Conservation (phyloP, 2,113 vertebrate genomes). For the Montifringilla adamsi region DNA sequence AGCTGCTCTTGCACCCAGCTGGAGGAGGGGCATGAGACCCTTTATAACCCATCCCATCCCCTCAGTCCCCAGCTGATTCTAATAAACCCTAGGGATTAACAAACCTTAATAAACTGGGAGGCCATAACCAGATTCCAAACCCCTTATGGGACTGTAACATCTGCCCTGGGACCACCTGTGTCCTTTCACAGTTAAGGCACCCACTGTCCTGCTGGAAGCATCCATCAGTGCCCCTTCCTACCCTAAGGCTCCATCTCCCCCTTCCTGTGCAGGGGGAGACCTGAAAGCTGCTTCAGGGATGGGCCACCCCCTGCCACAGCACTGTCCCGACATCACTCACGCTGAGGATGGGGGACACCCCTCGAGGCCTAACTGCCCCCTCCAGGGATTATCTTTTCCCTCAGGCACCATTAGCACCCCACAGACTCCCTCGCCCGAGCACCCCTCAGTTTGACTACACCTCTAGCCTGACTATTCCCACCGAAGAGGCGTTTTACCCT, state of each 20-base stretch:
- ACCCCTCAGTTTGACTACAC: not conserved
- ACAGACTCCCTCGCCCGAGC: not conserved
- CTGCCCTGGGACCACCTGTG: not conserved
- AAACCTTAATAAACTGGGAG: not conserved
- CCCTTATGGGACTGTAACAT: fast-evolving
- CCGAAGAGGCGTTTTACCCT: not conserved
- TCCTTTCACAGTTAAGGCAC: not conserved
- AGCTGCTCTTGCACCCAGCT: not conserved
- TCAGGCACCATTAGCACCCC: not conserved
- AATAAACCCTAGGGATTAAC: not conserved
- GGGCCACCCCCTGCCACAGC: not conserved
- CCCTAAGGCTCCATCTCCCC: not conserved
- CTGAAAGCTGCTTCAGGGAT: not conserved
- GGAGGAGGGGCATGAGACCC: not conserved
- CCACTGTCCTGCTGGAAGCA: not conserved
- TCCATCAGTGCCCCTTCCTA: not conserved
- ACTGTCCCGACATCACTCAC: no score
- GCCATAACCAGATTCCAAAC: fast-evolving
- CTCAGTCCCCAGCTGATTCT: not conserved
- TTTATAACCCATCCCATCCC: not conserved
- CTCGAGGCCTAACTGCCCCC: not conserved
- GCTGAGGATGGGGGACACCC: fast-evolving
- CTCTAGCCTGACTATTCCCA: not conserved
- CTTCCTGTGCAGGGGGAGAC: no score
- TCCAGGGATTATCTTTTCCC: no score